Evolutionary conservation across 2,797 vertebrate genomes (phyloP), one percentile per base, ranked within the genome.

Genomic region (Lycodopsis pacificus): DNA sequence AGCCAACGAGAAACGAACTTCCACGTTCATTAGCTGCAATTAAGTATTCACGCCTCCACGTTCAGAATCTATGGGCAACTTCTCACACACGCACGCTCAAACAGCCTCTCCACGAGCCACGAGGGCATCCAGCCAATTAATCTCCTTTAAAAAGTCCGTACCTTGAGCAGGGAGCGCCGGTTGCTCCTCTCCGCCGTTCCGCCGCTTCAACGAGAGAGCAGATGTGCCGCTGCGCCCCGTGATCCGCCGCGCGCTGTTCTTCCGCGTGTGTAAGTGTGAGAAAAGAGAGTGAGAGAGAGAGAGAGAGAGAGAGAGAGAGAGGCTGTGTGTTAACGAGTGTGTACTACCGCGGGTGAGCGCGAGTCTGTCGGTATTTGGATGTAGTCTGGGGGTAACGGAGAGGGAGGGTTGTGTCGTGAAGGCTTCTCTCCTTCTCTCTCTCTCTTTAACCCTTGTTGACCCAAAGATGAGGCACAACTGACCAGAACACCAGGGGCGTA

Each of bases 381-480:
- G 80, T 61, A 74, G 87, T 80, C n/a, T 80, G 86, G 71, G 67
- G 79, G 83, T 81, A 81, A 69, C 54, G 58, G 84, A 72, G 84
- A 86, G 64, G 81, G 86, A 82, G 84, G 82, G 73, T 20, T n/a
- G 57, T 69, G 81, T 77, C 54, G 42, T 67, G 83, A 83, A 77
- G 82, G 70, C n/a, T 19, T 34, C 51, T 75, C 34, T 69, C 84
- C 68, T 71, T 77, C 71, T 66, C 87, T 12, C 25, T 13, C 62
- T 65, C 20, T 49, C 38, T 78, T 90, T 90, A 88, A 90, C 88
- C 88, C 88, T 82, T 89, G 57, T 86, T 77, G 57, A 77, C 72
- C 84, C 82, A 20, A 27, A 65, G 27, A 51, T 25, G 32, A 62
- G 38, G n/a, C 22, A 57, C 67, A 48, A 22, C 30, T 44, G 62